Base-by-base conservation (phyloP, 2,113 vertebrate genomes). In the Poecile atricapillus region DNA sequence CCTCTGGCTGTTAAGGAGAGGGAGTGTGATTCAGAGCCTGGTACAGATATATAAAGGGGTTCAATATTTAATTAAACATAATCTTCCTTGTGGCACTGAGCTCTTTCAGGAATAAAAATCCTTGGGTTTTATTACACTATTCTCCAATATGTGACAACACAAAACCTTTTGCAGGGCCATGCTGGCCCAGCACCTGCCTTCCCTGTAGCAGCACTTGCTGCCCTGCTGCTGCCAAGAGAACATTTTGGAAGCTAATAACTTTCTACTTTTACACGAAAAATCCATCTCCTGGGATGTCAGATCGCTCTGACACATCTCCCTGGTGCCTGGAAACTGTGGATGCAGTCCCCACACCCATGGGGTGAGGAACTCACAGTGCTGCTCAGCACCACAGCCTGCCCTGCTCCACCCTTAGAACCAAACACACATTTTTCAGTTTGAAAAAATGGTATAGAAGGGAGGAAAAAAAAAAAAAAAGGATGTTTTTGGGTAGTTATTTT, bases 41-140 rank as follows among this genome's bases (percentile, higher is more conserved):
- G 52, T 47, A 41, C 23, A 74, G 84, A 47, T 46, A 55, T 31
- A 49, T 60, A 71, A 87, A 82, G 62, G 24, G 52, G 65, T 47
- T 89, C 69, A 81, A 18, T 87, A 84, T 87, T 70, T 96, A 93
- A 95, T 92, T 83, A 89, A 87, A 74, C 60, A 63, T 74, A 59
- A 83, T 75, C 60, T 94, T 84, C 58, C 65, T 74, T 55, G 64
- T 78, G 44, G 76, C 35, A 30, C 64, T 47, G 64, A 92, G 58
- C 60, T 92, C 30, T 81, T 92, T 55, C 52, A 92, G 41, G 22
- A 77, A 41, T 91, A 69, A 89, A 92, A 41, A 46, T 30, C 71
- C 47, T 67, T 55, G n/a, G 30, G 11, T 90, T 70, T 90, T 89
- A 39, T 53, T 87, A 55, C 39, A 23, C 35, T 74, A 1, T 17